Base-by-base conservation (phyloP, 2,113 vertebrate species). In the Romanogobio albipinnatus region DNA sequence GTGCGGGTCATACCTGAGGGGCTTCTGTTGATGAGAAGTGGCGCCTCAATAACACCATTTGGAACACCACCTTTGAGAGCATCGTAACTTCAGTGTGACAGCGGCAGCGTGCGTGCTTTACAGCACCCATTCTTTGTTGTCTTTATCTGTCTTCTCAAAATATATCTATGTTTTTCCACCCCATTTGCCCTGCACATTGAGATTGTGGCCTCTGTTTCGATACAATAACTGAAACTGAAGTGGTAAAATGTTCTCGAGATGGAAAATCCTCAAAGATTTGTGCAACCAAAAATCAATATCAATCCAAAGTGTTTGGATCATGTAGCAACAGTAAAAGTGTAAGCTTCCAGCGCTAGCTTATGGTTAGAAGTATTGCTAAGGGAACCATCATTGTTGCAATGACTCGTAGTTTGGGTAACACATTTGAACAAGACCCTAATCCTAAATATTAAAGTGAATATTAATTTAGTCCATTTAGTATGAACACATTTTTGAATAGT, bases 21-120 rank as follows among this genome's bases (percentile, higher is more conserved):
- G 81, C 49, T 82, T 58, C 64, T 73, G 47, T 56, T 82, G 81
- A 82, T 82, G 81, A 82, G 81, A 71, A 82, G 49, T 58, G 66
- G 19, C 5, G 11, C 66, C 81, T 73, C 33, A 43, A 82, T 82
- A 82, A 82, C 81, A 82, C 47, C 11, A 3, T 58, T 82, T 82
- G 29, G 4, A 70, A 82, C 80, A 82, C 5, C 64, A 73, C 47
- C 51, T 82, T 70, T 53, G 49, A 73, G 66, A 82, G 29, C 64
- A 11, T 73, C 66, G 29, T 43, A 82, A 82, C 81, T 71, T 39
- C 33, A 17, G 47, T 43, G 13, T 17, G 49, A 71, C 64, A 82
- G 39, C 1, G 7, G n/a, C 39, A 15, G 8, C 39, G 1, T 64
- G 33, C 9, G 4, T 49, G 81, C 66, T 58, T 71, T 82, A 73